Evolutionary conservation across 2,888 invertebrate species (phyloP).

Genomic region (Patella caerulea): DNA sequence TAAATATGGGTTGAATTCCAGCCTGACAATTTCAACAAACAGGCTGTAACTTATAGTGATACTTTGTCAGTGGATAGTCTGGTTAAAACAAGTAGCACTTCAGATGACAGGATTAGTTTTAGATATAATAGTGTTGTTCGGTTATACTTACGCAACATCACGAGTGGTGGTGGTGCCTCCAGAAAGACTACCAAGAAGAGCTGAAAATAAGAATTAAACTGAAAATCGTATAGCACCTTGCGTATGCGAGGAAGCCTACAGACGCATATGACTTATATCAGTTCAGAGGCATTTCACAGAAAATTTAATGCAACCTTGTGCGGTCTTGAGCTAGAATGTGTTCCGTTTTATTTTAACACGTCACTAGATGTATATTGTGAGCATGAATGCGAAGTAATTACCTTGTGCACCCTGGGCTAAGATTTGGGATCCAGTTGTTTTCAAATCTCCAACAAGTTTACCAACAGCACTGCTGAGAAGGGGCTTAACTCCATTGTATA

Average conservation of each 20-base stretch:
- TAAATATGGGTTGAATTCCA: not conserved
- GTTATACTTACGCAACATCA: slow-evolving; percentile 6
- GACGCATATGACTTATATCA: too few relatives aligned
- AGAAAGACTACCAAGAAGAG: not conserved
- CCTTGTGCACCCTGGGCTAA: not conserved
- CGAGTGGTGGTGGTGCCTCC: not conserved
- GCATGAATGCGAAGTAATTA: not conserved
- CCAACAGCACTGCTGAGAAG: not conserved
- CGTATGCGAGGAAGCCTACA: too few relatives aligned
- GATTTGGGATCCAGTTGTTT: not conserved
- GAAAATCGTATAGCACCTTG: not conserved
- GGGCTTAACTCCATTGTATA: not conserved
- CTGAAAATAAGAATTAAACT: not conserved
- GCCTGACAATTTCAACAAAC: not conserved
- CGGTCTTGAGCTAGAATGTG: not conserved
- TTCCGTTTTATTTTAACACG: too few relatives aligned
- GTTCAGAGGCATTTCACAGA: too few relatives aligned
- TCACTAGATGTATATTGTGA: not conserved
- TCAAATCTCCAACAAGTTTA: not conserved
- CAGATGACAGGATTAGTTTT: too few relatives aligned
- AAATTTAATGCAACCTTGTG: too few relatives aligned
- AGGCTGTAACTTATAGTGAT: too few relatives aligned
- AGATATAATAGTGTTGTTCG: not conserved
- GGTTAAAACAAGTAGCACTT: too few relatives aligned
- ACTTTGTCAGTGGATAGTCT: too few relatives aligned